These are phyloP conservation scores for Hydrophis major DNA, from an alignment of 2,797 vertebrate species.

Conservation along the genomic window DNA sequence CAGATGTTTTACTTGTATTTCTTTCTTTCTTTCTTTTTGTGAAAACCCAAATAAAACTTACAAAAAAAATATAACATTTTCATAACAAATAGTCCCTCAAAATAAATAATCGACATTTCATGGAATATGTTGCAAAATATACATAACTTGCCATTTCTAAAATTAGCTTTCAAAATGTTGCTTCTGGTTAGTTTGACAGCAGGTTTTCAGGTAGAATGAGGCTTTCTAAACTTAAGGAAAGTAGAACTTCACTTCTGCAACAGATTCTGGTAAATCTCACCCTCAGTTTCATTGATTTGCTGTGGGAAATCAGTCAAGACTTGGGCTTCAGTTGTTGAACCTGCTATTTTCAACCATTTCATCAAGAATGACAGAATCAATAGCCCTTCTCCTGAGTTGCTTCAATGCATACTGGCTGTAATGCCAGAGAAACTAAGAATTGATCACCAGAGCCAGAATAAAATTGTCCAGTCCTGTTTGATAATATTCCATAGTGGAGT, in stretches of 20 bases:
- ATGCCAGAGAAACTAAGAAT: background rate
- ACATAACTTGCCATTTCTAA: slow-evolving; percentile 55
- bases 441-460: background rate
- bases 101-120: slow-evolving; percentile 66
- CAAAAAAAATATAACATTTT: slow-evolving; percentile 46
- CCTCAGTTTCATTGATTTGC: background rate
- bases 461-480: background rate
- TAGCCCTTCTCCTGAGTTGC: background rate
- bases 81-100: slow-evolving; percentile 42
- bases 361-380: background rate
- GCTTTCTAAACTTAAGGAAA: background rate
- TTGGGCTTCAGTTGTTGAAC: background rate
- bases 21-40: no score
- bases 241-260: background rate
- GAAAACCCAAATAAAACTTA: no score
- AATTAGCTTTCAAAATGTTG: slow-evolving; percentile 44
- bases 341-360: background rate
- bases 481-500: background rate
- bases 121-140: slow-evolving; percentile 61
- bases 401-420: background rate
- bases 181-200: slow-evolving; percentile 2
- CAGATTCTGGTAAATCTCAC: background rate
- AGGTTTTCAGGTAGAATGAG: background rate
- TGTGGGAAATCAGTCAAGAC: background rate
- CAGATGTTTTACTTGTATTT: no score